Conservation (phyloP, 2,113 vertebrate species). For the Leptocoma aspasia region DNA sequence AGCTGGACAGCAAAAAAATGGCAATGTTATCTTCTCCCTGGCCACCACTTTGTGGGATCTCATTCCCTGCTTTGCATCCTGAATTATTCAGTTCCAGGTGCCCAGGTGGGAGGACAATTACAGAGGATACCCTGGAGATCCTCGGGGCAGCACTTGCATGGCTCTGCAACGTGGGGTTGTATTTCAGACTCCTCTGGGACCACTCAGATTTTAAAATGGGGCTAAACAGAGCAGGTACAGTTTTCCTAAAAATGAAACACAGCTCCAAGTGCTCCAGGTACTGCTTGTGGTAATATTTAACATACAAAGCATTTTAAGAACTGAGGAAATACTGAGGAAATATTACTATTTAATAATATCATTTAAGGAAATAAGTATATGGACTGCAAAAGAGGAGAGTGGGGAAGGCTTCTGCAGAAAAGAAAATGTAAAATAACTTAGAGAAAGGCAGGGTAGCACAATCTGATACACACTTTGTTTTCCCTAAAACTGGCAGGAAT, state of each 20-base stretch:
- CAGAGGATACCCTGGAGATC: neutral
- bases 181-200: neutral
- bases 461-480: neutral
- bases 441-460: neutral
- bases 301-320: neutral
- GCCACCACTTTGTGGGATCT: neutral
- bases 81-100: neutral
- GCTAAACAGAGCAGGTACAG: neutral
- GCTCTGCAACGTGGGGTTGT: neutral
- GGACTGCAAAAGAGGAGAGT: neutral
- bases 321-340: neutral
- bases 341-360: neutral
- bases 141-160: neutral
- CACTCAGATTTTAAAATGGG: neutral
- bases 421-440: neutral
- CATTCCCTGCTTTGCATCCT: neutral
- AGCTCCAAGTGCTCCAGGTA: neutral
- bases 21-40: neutral
- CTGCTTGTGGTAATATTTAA: neutral
- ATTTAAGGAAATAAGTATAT: neutral
- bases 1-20: neutral
- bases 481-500: neutral
- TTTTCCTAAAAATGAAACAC: neutral
- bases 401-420: neutral
- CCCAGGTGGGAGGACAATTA: accelerated